Base-by-base conservation (phyloP, 1,140 invertebrate genomes). In the Psilanteris sp. region DNA sequence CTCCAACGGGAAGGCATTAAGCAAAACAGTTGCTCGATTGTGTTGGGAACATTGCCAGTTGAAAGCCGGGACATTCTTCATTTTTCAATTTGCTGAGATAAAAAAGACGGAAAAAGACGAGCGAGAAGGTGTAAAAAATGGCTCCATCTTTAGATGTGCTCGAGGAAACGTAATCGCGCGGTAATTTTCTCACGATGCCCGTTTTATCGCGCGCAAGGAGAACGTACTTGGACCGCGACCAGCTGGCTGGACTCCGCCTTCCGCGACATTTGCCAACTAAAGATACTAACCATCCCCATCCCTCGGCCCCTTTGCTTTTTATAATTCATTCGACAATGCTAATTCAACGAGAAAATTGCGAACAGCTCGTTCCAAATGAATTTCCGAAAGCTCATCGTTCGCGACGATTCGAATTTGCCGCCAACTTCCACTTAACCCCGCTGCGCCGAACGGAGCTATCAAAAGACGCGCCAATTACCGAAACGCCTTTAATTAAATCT, bases 181-280 rank as follows among this genome's bases (percentile, higher is more conserved):
- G 79, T 85, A 84, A 86, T 85, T 85, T 82, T 82, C 81, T 83
- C 79, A 78, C 79, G 81, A 82, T 79, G 55, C 79, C 78, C 75
- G 75, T 72, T 81, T 82, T 83, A 82, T 81, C 76, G 62, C 74
- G 27, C 37, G 62, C 52, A 66, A 71, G 34, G 61, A 79, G 68
- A 71, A 74, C 77, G 76, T 75, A 81, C 79, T 85, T 86, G 83
- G 83, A 85, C 70, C 79, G 44, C 32, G 66, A 82, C 84, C 84
- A 86, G 82, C 78, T 85, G 85, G 83, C 82, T 44, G 67, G 77
- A 78, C 78, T 59, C 55, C 55, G 39, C 62, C 59, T 74, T 55
- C 26, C 46, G 57, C 68, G 57, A 67, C 78, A 70, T 72, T 67
- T 77, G 70, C 74, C 74, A 79, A 73, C 59, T 44, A 18, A 62